Conservation (phyloP, 2,888 invertebrate species). For the Danaus chrysippus region DNA sequence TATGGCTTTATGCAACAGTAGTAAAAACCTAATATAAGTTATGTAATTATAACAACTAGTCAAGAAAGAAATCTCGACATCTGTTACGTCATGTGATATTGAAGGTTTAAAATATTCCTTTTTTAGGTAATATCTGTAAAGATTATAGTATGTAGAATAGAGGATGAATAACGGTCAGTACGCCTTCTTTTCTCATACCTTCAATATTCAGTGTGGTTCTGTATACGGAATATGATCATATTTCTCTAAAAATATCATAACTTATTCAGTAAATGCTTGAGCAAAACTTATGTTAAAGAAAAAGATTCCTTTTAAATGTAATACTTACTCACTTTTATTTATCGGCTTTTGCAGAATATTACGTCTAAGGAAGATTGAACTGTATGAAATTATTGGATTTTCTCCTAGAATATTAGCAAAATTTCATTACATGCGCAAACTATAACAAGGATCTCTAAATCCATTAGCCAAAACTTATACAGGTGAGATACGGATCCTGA, state of each 20-base stretch:
- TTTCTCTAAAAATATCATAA: too few species aligned
- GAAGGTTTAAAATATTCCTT: not conserved
- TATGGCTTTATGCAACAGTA: constrained; percentile 1
- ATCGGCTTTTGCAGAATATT: not conserved
- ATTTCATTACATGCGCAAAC: constrained; percentile 24
- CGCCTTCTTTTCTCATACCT: not conserved
- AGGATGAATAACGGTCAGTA: not conserved
- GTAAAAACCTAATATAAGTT: constrained; percentile 1
- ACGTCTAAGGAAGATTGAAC: too few species aligned
- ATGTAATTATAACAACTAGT: not conserved
- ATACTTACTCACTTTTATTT: too few species aligned
- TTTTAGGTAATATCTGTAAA: not conserved
- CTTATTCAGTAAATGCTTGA: too few species aligned
- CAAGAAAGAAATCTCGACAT: constrained; percentile 1
- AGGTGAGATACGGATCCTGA: constrained; percentile 25
- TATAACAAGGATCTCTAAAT: constrained; percentile 13
- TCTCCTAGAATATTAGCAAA: constrained; percentile 15
- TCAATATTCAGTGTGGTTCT: not conserved
- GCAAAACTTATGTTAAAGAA: too few species aligned
- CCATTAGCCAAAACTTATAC: constrained; percentile 18
- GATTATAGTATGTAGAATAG: not conserved
- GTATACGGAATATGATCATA: not conserved
- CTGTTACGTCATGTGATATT: too few species aligned
- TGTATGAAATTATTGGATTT: too few species aligned
- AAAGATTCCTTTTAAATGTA: too few species aligned